Conservation (phyloP, 2,888 invertebrate species). For the Hecatera dysodea region DNA sequence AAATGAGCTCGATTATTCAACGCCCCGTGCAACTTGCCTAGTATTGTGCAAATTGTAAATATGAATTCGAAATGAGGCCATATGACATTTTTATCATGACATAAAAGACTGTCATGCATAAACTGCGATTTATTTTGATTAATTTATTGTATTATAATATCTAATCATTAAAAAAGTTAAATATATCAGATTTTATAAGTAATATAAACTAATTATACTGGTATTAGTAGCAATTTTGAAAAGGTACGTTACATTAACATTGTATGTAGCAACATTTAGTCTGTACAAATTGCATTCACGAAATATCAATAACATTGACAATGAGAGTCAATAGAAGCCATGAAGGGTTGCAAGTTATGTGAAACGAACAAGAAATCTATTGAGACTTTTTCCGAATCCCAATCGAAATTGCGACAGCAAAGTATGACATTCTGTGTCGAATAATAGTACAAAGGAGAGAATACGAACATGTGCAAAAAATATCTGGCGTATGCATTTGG, state of each 20-base stretch:
- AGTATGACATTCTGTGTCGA: slow-evolving; percentile 89
- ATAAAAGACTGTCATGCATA: background rate
- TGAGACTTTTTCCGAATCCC: slow-evolving; percentile 71
- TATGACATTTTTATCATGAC: slow-evolving; percentile 67
- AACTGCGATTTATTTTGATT: background rate
- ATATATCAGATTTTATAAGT: background rate
- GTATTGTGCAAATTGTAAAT: slow-evolving; percentile 74
- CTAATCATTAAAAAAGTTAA: background rate
- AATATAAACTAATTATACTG: background rate
- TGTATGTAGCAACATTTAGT: background rate
- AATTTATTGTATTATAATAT: too few species aligned
- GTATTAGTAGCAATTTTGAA: too few species aligned
- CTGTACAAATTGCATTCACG: slow-evolving; percentile 14
- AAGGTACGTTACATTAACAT: background rate
- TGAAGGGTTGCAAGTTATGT: slow-evolving; percentile 53
- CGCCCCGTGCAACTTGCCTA: slow-evolving; percentile 82
- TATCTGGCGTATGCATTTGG: slow-evolving; percentile 90
- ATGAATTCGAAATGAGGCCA: slow-evolving; percentile 83
- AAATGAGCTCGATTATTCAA: slow-evolving; percentile 89
- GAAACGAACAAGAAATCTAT: slow-evolving; percentile 58
- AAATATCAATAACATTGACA: slow-evolving; percentile 28
- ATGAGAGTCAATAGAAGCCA: slow-evolving; percentile 32
- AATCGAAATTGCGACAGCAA: slow-evolving; percentile 77
- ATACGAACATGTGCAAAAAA: slow-evolving; percentile 91
- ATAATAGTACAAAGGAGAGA: slow-evolving; percentile 85